Base-by-base conservation (phyloP, 2,888 invertebrate species). In the Apoderus coryli region DNA sequence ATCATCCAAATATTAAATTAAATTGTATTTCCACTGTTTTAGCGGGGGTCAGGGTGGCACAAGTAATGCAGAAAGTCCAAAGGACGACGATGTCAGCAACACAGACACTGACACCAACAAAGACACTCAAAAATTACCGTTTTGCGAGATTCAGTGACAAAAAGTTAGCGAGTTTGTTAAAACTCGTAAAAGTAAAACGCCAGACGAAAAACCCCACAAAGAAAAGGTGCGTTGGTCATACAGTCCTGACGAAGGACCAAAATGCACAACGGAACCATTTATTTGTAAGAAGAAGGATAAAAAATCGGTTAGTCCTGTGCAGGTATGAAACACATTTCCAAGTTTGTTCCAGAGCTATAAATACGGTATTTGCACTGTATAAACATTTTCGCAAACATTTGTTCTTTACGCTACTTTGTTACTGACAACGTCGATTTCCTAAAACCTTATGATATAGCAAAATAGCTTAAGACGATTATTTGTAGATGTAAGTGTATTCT, bases 61-160 rank as follows among this genome's bases (percentile, higher is more conserved):
- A 19, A 65, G 60, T 32, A 60, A 57, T 41, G 61, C 60, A 4
- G 69, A 70, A 34, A 71, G 72, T 51, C 73, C 73, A 70, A 52
- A 72, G 52, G 71, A 67, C 45, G 63, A 69, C 47, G 70, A 67
- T 45, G 60, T 65, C 39, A 68, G 69, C 47, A 61, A 64, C 48
- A 60, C 64, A 44, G 65, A 64, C 44, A 57, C 61, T 33, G 69
- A 69, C 49, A 65, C 67, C 45, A 70, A 74, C 57, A 73, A 74
- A 57, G 74, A 74, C 45, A 65, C 63, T 50, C 70, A 71, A 52
- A 75, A 74, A 59, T 59, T 73, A 53, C 72, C 71, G 27, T 76
- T 77, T 57, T 77, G 76, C 60, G 71, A 72, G 60, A 73, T 76
- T 61, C 76, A 76, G 72, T 76, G 75, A 76, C 72, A 67, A 64